These are phyloP conservation scores for Thryonomys swinderianus DNA, from an alignment of 2,113 vertebrate genomes.

Conservation along the genomic window DNA sequence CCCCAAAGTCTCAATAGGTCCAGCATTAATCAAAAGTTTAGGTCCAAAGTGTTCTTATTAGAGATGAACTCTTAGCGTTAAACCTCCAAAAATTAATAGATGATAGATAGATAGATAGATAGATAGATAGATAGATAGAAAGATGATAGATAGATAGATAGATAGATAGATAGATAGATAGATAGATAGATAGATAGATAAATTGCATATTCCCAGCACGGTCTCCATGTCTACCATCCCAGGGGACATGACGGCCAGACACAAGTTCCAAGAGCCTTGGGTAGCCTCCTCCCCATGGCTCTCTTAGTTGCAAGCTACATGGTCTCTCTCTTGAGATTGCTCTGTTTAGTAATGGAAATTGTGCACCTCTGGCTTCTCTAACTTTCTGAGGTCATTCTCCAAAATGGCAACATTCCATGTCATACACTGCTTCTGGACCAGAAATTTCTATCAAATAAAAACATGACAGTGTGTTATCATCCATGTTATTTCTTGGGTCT, in stretches of 20 bases:
- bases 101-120: too few relatives aligned
- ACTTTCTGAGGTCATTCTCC: neutral
- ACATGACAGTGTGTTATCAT: neutral
- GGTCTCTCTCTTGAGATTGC: neutral
- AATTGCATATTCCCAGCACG: neutral
- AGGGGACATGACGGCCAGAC: neutral
- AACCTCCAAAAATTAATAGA: neutral
- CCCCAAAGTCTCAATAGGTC: neutral
- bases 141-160: neutral
- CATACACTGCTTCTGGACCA: neutral
- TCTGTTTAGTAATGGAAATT: neutral
- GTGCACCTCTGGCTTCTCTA: neutral
- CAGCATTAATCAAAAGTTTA: neutral
- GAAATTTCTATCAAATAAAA: neutral
- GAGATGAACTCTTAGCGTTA: neutral
- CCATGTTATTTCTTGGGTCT: neutral
- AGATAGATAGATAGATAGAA: neutral
- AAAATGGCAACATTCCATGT: neutral
- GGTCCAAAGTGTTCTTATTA: neutral
- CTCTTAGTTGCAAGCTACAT: neutral
- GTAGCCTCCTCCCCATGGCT: neutral
- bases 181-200: neutral
- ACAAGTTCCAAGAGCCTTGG: neutral
- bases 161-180: neutral
- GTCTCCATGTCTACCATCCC: neutral